phyloP scores from a whole-genome alignment of 2,113 vertebrate genomes.

The Poecile atricapillus region DNA sequence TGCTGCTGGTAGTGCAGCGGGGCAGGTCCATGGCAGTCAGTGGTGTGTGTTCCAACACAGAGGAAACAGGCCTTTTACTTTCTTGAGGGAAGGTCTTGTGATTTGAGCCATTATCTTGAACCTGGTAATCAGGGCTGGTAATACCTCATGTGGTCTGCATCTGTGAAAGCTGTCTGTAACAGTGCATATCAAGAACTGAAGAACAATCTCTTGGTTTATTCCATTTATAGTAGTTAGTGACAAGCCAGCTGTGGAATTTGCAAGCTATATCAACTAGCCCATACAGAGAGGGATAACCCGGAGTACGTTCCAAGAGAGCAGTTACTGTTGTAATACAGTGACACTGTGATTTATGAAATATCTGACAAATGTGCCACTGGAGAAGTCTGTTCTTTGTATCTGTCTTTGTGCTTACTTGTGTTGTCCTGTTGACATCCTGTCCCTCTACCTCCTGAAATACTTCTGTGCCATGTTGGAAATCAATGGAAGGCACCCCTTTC shows the following conservation, averaged over 20 bases:
- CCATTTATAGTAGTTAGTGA: constrained; percentile 63
- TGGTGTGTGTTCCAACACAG: not conserved
- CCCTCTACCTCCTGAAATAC: constrained; percentile 43
- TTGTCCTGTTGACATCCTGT: constrained; percentile 59
- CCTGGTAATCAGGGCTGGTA: not conserved
- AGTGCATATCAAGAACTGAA: not conserved
- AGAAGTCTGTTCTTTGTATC: constrained; percentile 68
- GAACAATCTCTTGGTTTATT: constrained; percentile 24
- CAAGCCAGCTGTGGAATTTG: constrained; percentile 63
- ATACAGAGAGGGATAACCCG: constrained; percentile 10
- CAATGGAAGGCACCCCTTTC: not conserved
- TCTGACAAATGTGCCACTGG: constrained; percentile 62
- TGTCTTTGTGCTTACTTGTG: constrained; percentile 66
- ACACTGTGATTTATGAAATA: constrained; percentile 72
- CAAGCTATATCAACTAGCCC: constrained; percentile 42
- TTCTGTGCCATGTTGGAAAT: constrained; percentile 43
- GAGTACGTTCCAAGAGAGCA: constrained; percentile 12
- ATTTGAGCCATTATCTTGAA: not conserved
- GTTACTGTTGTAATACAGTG: constrained; percentile 57
- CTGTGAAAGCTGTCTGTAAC: not conserved
- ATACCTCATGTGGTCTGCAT: not conserved
- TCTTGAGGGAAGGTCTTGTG: not conserved
- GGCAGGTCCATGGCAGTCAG: not conserved
- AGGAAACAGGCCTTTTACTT: not conserved
- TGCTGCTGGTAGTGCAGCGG: not conserved